Base-by-base conservation (phyloP, 2,797 vertebrate genomes). In the Takifugu ocellatus region DNA sequence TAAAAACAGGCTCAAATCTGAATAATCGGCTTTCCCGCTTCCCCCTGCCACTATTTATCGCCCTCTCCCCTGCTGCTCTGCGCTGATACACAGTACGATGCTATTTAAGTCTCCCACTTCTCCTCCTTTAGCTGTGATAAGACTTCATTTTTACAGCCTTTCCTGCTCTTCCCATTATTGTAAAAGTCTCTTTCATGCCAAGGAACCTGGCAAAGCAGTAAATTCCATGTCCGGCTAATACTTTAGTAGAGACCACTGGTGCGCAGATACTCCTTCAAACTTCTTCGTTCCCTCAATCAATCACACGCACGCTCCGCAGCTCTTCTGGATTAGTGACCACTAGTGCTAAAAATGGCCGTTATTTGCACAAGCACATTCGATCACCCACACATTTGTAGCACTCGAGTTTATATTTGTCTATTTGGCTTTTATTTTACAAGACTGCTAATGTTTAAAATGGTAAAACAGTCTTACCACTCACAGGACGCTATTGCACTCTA, bases 151-250 rank as follows among this genome's bases (percentile, higher is more conserved):
- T 77, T 82, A 82, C 74, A 73, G 68, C 72, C 62, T 82, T 68
- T 78, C 66, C 65, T 81, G 71, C 77, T 67, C 81, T 73, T 83
- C 84, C 84, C 76, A 87, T 89, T 89, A 84, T 84, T 81, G 67
- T 79, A 66, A 81, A 80, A 77, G 68, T 84, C 81, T 71, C 80
- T 83, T 88, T 87, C 74, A 82, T 81, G 81, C 81, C 84, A 84
- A 82, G 70, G 67, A 72, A 69, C 50, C 71, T 79, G 81, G 81
- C 77, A 84, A 78, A 72, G 74, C 75, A 71, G 77, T 67, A 86
- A 87, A 90, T 84, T 81, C 76, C 85, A 87, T 84, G 85, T 88
- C 83, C 77, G 58, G 53, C 78, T 83, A 78, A 79, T 84, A 75
- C 78, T 82, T 88, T 81, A 83, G 87, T 79, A 79, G 77, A 70